Base-by-base conservation (phyloP, 2,797 vertebrate genomes). In the Sphaeramia orbicularis region DNA sequence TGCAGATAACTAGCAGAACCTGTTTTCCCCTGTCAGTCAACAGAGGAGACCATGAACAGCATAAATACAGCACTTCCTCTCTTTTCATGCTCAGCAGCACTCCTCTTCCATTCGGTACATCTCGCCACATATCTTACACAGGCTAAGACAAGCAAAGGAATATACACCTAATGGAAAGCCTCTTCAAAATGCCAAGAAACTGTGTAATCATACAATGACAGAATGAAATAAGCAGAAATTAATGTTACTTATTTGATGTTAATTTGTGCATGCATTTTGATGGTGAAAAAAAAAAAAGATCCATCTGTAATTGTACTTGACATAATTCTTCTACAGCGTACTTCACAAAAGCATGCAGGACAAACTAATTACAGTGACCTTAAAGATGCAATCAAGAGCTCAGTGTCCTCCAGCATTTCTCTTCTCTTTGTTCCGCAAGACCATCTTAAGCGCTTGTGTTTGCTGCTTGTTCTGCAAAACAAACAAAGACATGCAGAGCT, bases 401-500 rank as follows among this genome's bases (percentile, higher is more conserved):
- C 71, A 72, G 63, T 79, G 71, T 89, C 86, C 85, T 87, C 74
- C 67, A 88, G 87, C 85, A 18, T 30, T 81, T 83, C 64, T 74
- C 62, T 51, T 72, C 68, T 85, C 81, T 91, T 86, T 90, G 80
- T 89, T 90, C 83, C 65, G 50, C 76, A 42, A 71, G 77, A 82
- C 83, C 78, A 60, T 86, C 81, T 74, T 83, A 89, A 85, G 87
- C 65, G 13, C 82, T 81, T 71, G 78, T 87, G 80, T 87, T 93
- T 91, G 81, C 88, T 86, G 86, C 86, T 88, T 86, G 74, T 90
- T 87, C 80, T 68, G 61, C 85, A 91, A 91, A 90, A 92, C 90
- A 93, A 92, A 93, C 91, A 94, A 90, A 89, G 86, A 80, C 69
- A 71, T 83, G 88, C 88, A 81, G 86, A 88, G 90, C 87, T 82